These are phyloP conservation scores for Thamnophis elegans DNA, from an alignment of 2,797 vertebrate species.

Conservation along the genomic window DNA sequence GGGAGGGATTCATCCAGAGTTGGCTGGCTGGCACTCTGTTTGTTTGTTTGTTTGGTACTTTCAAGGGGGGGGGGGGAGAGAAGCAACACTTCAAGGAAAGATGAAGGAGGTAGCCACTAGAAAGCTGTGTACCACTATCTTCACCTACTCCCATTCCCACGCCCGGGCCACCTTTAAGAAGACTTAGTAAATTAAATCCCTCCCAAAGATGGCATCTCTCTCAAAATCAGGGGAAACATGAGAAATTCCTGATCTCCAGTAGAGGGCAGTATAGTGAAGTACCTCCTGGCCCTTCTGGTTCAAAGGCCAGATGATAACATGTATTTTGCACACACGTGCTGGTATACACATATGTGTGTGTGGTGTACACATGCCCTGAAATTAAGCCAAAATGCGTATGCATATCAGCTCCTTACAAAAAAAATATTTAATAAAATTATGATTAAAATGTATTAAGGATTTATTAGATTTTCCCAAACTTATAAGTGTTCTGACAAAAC, in stretches of 20 bases:
- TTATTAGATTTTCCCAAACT: background rate
- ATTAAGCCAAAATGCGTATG: background rate
- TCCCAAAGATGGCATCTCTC: too few relatives aligned
- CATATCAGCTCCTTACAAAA: background rate
- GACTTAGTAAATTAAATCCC: background rate
- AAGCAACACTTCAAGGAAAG: constrained; percentile 36
- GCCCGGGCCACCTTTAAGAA: background rate
- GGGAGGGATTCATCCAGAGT: constrained; percentile 28
- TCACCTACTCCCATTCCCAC: background rate
- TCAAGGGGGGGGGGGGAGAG: constrained; percentile 70
- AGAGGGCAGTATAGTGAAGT: constrained; percentile 4
- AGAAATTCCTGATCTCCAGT: background rate
- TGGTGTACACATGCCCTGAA: background rate
- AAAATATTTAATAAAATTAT: background rate
- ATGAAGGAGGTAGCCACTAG: background rate
- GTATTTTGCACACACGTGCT: background rate
- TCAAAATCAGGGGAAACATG: background rate
- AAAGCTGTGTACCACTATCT: background rate
- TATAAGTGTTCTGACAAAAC: background rate
- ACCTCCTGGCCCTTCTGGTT: background rate
- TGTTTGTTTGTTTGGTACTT: constrained; percentile 54
- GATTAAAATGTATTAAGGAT: background rate
- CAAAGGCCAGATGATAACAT: background rate
- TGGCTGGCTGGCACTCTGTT: constrained; percentile 10
- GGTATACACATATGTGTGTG: background rate